Conservation (phyloP, 2,888 invertebrate genomes). For the Caenorhabditis auriculariae region DNA sequence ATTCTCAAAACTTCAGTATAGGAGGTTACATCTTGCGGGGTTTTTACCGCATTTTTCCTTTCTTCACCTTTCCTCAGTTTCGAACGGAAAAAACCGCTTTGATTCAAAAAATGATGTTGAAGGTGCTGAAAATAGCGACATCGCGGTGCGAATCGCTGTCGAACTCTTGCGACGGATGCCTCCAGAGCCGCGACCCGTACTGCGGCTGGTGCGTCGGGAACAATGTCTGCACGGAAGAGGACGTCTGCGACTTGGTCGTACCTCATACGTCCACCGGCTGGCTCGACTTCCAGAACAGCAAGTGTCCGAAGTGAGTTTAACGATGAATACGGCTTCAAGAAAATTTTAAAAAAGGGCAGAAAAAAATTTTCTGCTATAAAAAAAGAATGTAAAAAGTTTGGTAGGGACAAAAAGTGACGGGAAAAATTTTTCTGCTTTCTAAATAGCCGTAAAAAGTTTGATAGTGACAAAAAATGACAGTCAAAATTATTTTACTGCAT, state of each 20-base stretch:
- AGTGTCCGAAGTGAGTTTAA: slow-evolving; percentile 37
- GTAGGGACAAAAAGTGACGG: too few species aligned
- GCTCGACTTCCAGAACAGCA: slow-evolving; percentile 43
- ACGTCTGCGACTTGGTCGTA: slow-evolving; percentile 35
- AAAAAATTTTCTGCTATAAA: background rate
- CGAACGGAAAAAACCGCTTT: slow-evolving; percentile 1
- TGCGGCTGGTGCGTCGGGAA: slow-evolving; percentile 78
- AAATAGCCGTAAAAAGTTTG: too few species aligned
- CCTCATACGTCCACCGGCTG: slow-evolving; percentile 41
- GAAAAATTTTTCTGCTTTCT: too few species aligned
- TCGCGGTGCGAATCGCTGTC: slow-evolving; percentile 39
- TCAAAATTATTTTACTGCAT: too few species aligned
- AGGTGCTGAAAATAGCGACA: slow-evolving; percentile 48
- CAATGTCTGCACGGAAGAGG: slow-evolving; percentile 40
- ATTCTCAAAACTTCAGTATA: too few species aligned
- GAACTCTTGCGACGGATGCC: slow-evolving; percentile 24
- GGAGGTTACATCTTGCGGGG: too few species aligned
- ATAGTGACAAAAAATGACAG: too few species aligned
- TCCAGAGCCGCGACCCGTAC: slow-evolving; percentile 77
- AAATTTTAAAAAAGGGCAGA: background rate
- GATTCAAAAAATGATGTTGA: background rate
- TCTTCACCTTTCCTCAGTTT: background rate
- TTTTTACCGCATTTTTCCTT: background rate
- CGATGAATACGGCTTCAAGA: background rate
- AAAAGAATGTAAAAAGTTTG: background rate